Evolutionary conservation across 2,888 invertebrate species (phyloP).

Genomic region (Caenorhabditis parvicauda): DNA sequence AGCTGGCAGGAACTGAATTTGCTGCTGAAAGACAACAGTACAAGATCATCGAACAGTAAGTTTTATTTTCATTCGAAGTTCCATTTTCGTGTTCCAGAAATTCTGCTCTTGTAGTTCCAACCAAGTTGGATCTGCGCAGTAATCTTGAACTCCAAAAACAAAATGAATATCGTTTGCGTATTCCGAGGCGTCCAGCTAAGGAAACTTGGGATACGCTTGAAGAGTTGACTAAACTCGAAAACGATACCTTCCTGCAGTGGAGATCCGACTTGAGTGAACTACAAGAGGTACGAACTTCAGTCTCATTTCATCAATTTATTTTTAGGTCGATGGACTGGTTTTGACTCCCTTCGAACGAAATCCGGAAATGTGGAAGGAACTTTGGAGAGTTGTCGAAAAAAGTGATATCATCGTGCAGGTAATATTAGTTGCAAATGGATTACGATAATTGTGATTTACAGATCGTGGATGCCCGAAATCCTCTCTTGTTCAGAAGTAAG

Average conservation of each 20-base stretch:
- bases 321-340: slow-evolving; percentile 72
- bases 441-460: slow-evolving; percentile 66
- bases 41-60: slow-evolving; percentile 51
- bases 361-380: slow-evolving; percentile 93
- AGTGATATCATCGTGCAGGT: slow-evolving; percentile 65
- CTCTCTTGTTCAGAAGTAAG: slow-evolving; percentile 84
- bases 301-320: slow-evolving; percentile 1
- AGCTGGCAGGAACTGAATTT: slow-evolving; percentile 90
- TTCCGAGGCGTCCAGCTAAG: slow-evolving; percentile 87
- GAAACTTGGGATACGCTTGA: slow-evolving; percentile 75
- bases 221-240: slow-evolving; percentile 78
- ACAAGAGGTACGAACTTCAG: slow-evolving; percentile 52
- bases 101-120: slow-evolving; percentile 45
- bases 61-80: too few species aligned
- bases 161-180: slow-evolving; percentile 72
- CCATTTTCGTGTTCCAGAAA: too few species aligned
- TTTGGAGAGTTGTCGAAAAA: slow-evolving; percentile 97
- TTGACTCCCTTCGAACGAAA: slow-evolving; percentile 97
- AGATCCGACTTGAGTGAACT: slow-evolving; percentile 76
- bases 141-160: slow-evolving; percentile 48
- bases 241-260: slow-evolving; percentile 85
- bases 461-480: slow-evolving; percentile 94
- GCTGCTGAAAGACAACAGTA: slow-evolving; percentile 66
- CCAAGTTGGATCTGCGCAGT: slow-evolving; percentile 35
- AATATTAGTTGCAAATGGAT: not conserved